Base-by-base conservation (phyloP, 2,113 vertebrate species). In the Dasyurus viverrinus region DNA sequence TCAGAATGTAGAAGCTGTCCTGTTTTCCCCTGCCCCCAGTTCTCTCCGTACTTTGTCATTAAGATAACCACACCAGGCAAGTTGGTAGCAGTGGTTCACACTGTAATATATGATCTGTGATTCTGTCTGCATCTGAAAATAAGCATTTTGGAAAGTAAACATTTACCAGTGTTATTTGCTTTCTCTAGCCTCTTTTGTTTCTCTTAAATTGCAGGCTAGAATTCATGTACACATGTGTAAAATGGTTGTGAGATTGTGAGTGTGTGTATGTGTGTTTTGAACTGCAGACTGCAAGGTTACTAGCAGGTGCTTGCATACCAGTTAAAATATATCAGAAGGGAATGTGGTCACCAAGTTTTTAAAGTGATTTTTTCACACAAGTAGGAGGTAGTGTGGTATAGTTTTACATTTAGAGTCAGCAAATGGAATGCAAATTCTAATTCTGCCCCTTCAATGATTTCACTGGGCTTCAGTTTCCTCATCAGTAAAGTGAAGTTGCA, bases 1-100 rank as follows among this genome's bases (percentile, higher is more conserved):
- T 97, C 97, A 97, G 97, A 97, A 68, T 54, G 55, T 93, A 96
- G 52, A 8, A 90, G 54, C 47, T 12, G 23, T 90, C 47, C 55
- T 93, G 30, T 60, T 90, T 95, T 89, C 55, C 94, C 93, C 93
- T 94, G 9, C 9, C 46, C 23, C 27, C 89, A 42, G 0, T 96
- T 95, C 96, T 97, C 90, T 95, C 52, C 89, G 54, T 93, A 53
- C 54, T 90, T 95, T 93, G 57, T 52, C 55, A 30, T 90, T 50
- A 93, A 90, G 89, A 95, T 36, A 84, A 42, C 68, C n/a, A 84
- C 2, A 42, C n/a, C n/a, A 84, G 36, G 19, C 68, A 84, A 84
- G n/a, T 23, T 42, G 68, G 68, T 84, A 24, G 90, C 90, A 94
- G 50, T 8, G 95, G 30, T n/a, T 24, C 94, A 36, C 89, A 91